Percentiles rank a stretch among this genome's conserved stretches.
Evolutionary conservation across 2,888 invertebrate genomes (phyloP).

Genomic region (Ormia ochracea): DNA sequence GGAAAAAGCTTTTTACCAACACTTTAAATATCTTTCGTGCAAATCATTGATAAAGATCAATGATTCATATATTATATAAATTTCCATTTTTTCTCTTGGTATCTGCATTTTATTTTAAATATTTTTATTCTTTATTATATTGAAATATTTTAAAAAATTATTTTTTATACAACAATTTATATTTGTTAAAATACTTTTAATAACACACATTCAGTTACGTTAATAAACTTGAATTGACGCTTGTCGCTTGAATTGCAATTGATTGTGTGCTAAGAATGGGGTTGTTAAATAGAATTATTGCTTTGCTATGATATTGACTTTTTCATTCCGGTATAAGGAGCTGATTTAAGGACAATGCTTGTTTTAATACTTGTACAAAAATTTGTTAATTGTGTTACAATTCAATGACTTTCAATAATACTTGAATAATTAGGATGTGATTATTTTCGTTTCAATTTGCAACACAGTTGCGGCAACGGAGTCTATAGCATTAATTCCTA

Average conservation of each 20-base stretch:
- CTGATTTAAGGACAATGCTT: conserved; percentile 40
- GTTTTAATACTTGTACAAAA: conserved; percentile 38
- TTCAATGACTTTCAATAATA: conserved; percentile 73
- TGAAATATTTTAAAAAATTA: too few relatives aligned
- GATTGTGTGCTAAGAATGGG: background rate
- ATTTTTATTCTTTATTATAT: too few relatives aligned
- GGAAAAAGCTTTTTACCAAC: too few relatives aligned
- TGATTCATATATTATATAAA: too few relatives aligned
- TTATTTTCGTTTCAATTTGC: conserved; percentile 43
- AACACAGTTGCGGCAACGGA: conserved; percentile 6
- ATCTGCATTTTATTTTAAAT: too few relatives aligned
- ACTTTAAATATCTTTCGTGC: too few relatives aligned
- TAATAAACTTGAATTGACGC: background rate
- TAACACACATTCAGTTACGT: too few relatives aligned
- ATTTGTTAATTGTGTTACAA: conserved; percentile 69
- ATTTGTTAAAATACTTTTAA: too few relatives aligned
- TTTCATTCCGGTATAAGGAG: conserved; percentile 12
- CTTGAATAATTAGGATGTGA: conserved; percentile 71
- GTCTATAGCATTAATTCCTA: background rate
- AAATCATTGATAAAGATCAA: too few relatives aligned
- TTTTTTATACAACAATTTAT: too few relatives aligned
- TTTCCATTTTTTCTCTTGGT: too few relatives aligned
- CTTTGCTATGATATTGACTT: conserved; percentile 16
- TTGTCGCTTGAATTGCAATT: conserved; percentile 16
- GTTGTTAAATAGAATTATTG: conserved; percentile 28